Evolutionary conservation across 1,140 invertebrate species (phyloP).

Genomic region (Monochamus saltuarius): DNA sequence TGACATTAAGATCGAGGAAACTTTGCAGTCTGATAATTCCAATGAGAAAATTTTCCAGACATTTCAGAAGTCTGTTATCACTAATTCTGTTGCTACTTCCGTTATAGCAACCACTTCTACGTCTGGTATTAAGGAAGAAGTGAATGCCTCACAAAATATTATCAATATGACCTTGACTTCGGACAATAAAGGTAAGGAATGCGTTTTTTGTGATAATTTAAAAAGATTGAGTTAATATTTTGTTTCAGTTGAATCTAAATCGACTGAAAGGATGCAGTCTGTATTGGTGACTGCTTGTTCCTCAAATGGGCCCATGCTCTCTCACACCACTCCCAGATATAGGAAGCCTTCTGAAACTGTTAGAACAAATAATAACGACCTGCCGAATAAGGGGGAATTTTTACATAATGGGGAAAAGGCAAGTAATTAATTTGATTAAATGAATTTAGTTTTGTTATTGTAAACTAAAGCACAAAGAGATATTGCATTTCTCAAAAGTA

Average conservation of each 20-base stretch:
- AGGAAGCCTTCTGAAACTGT: conserved; percentile 36
- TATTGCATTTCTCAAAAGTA: no score
- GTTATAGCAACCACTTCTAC: conserved; percentile 43
- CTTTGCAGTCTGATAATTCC: conserved; percentile 19
- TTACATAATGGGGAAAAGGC: conserved; percentile 44
- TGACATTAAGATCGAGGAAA: conserved; percentile 37
- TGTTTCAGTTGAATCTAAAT: conserved; percentile 36
- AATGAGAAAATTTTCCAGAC: conserved; percentile 34
- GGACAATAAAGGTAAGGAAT: conserved; percentile 22
- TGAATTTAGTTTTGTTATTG: no score
- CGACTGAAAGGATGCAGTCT: conserved; percentile 43
- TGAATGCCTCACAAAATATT: conserved; percentile 24
- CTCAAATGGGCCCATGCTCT: conserved; percentile 50
- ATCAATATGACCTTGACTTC: conserved; percentile 35
- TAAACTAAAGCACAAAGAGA: no score
- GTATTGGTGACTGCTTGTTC: conserved; percentile 48
- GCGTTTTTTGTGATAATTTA: neutral
- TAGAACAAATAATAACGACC: conserved; percentile 23
- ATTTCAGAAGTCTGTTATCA: conserved; percentile 36
- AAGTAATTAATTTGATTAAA: conserved; percentile 9
- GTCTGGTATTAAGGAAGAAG: conserved; percentile 33
- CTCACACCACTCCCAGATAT: conserved; percentile 44
- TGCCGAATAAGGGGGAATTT: conserved; percentile 35
- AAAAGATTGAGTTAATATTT: conserved; percentile 1
- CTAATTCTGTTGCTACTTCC: conserved; percentile 45